Conservation (phyloP, 2,797 vertebrate genomes). For the Erpetoichthys calabaricus region DNA sequence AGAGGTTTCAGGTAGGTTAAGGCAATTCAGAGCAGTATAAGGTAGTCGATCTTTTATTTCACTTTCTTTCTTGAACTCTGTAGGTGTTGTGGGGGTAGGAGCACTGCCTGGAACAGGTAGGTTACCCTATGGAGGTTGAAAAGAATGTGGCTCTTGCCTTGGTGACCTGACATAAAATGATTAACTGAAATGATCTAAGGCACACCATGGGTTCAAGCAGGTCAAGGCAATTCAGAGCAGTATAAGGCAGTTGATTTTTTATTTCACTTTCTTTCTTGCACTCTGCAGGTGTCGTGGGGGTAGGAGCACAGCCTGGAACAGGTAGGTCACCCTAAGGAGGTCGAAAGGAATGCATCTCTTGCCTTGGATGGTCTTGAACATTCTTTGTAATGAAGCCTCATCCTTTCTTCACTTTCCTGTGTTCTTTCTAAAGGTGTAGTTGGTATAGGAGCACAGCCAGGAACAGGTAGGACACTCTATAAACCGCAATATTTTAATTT, state of each 20-base stretch:
- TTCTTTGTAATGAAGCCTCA: neutral
- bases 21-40: too few relatives aligned
- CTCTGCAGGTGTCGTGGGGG: neutral
- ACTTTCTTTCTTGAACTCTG: neutral
- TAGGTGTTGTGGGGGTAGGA: conserved; percentile 1
- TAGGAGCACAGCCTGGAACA: conserved; percentile 3
- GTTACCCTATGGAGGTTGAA: neutral
- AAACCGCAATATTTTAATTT: too few relatives aligned
- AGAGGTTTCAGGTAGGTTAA: neutral
- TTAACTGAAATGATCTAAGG: too few relatives aligned
- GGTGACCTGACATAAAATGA: neutral
- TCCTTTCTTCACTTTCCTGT: too few relatives aligned
- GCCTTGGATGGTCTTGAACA: neutral
- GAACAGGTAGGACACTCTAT: neutral
- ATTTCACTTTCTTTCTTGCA: too few relatives aligned
- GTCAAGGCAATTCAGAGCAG: neutral
- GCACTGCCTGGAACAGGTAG: conserved; percentile 1
- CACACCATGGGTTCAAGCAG: neutral
- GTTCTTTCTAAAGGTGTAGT: too few relatives aligned
- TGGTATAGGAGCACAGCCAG: neutral
- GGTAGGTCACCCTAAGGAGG: neutral
- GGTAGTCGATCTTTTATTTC: neutral
- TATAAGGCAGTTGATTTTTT: too few relatives aligned
- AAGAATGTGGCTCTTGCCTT: neutral
- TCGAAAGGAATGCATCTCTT: neutral